These are phyloP conservation scores for Sterna hirundo DNA, from an alignment of 2,113 vertebrate species.

Conservation along the genomic window DNA sequence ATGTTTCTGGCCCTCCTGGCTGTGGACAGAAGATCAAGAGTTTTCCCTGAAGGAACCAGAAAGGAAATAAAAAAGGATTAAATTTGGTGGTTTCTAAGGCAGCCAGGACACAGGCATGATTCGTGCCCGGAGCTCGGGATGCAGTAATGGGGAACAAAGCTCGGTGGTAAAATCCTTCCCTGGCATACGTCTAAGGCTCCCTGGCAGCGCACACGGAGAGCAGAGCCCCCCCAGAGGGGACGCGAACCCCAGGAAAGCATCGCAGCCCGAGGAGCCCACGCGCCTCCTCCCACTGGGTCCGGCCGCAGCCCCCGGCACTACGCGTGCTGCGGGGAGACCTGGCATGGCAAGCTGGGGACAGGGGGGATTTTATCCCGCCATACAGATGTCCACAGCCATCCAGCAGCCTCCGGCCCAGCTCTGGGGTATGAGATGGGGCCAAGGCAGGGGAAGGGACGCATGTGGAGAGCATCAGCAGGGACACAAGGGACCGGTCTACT, in stretches of 20 bases:
- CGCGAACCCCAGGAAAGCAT: not conserved
- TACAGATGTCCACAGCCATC: not conserved
- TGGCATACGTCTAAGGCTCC: accelerated
- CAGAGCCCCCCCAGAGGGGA: not conserved
- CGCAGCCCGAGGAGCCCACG: accelerated
- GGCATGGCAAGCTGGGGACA: not conserved
- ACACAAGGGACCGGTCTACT: not conserved
- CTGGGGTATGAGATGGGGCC: accelerated
- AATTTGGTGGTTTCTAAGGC: not conserved
- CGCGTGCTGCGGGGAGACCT: accelerated
- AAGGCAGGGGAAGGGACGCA: not conserved
- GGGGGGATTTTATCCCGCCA: accelerated
- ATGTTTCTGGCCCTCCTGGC: not conserved
- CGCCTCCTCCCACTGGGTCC: accelerated
- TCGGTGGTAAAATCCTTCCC: not conserved
- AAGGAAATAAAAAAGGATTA: not conserved
- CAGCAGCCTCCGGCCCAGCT: not conserved
- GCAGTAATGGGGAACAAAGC: not conserved
- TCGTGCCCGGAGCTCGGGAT: accelerated
- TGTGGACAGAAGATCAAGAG: not conserved
- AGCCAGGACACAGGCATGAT: not conserved
- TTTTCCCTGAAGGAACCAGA: not conserved
- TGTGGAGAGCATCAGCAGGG: not conserved
- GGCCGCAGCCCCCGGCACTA: not conserved
- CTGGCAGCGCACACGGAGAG: accelerated